Base-by-base conservation (phyloP, 2,113 vertebrate species). In the Cyanoderma ruficeps region DNA sequence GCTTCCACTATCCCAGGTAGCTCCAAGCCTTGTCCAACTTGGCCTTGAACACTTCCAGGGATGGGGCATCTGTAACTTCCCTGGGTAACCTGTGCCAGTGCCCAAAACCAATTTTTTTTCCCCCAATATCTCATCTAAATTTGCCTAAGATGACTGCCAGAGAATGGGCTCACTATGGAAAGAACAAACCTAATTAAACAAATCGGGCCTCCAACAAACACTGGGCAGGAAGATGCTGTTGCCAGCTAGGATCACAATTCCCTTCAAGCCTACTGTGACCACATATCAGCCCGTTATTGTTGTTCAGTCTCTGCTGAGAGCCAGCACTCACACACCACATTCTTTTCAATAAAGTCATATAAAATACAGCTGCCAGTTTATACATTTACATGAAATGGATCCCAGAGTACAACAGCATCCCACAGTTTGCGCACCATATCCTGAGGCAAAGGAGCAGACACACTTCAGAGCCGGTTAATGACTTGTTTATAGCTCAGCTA, bases 281-380 rank as follows among this genome's bases (percentile, higher is more conserved):
- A 79, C 14, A 0, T 0, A 72, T 56, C 4, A 11, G 63, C 23
- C 46, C 0, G 0, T 70, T 86, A 42, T 24, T 52, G 33, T 7
- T 50, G 55, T 13, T 42, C 2, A 4, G 41, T 46, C 37, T 67
- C 56, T 60, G 57, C 27, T 57, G 68, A 71, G 63, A 76, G 4
- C 47, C 24, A 67, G 57, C 63, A 57, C 68, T 71, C 59, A 33
- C 20, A 39, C 0, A 0, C 7, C 27, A 31, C 18, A 15, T 27
- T 90, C 53, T 41, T 81, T 21, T 63, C 70, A 78, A 55, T 25
- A 37, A 1, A 10, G 55, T 65, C 67, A 24, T 1, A 42, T 27
- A 41, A 85, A 93, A 61, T 22, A 64, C 41, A 83, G 46, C 63
- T 74, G 74, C 42, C 56, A 49, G 56, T 67, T 91, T 46, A 33